Evolutionary conservation across 2,113 vertebrate species (phyloP), one percentile per base, ranked within the genome.

Genomic region (Triplophysa rosa): DNA sequence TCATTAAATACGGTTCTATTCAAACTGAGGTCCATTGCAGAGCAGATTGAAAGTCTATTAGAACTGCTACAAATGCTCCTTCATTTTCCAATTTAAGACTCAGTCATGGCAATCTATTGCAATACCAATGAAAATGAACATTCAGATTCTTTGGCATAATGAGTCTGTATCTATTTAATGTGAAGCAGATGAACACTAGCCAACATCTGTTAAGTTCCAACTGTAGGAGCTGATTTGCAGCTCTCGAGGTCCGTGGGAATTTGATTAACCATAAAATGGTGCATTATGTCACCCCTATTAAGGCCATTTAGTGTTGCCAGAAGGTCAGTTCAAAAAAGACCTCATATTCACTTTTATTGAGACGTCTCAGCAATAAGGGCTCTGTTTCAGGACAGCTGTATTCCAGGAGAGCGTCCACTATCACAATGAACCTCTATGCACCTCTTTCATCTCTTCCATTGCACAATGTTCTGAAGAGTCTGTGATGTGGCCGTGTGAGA

Each of bases 271-370:
- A 89, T 93, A 90, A 92, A 92, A 91, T 67, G 76, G 83, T 87
- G 87, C 86, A 90, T 92, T 92, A 90, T 91, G 89, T 88, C 88
- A 88, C 80, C 87, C 86, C 87, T 91, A 87, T 90, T 91, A 86
- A 82, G 87, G 82, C 82, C 86, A 87, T 88, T 90, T 86, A 84
- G 82, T 88, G 85, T 84, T 88, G 85, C 86, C 89, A 90, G 85
- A 87, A 87, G 89, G 92, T 92, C 91, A 90, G 45, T 61, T 84
- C 73, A 86, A 80, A 87, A 86, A 67, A 76, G 79, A 40, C 74
- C 72, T 83, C 80, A 73, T 84, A 86, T 84, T 89, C 80, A 81
- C 80, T 89, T 90, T 90, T 90, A 89, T 89, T 86, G 88, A 85
- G 83, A 88, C 80, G 85, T 88, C 80, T 78, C 83, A 84, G 89